Base-by-base conservation (phyloP, 2,888 invertebrate genomes). In the Troides aeacus region DNA sequence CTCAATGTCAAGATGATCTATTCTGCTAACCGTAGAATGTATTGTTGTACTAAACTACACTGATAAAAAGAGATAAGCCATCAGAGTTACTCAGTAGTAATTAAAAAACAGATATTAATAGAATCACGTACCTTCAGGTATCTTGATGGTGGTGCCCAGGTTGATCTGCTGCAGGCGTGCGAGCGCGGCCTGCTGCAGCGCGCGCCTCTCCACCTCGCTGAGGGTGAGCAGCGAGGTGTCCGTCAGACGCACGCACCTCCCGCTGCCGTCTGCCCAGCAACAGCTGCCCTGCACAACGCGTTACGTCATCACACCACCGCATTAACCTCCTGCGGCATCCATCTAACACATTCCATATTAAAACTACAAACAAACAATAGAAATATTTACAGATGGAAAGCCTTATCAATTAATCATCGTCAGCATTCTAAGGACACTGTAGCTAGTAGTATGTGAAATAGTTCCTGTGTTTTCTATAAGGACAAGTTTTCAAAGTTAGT, bases 131-230 rank as follows among this genome's bases (percentile, higher is more conserved):
- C 97, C 97, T 92, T 95, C 95, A 64, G 97, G 97, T 83, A 96
- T 94, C 87, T 95, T 95, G 80, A 98, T 94, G 73, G 94, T 93
- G 74, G 96, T 96, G 56, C 97, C 97, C 46, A 98, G 94, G 89
- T 97, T 97, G 78, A 97, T 93, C 77, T 97, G 96, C 84, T 97
- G 96, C 71, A 98, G 94, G 84, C 97, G 95, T 30, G 97, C 96
- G 50, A 97, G 93, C 1, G 98, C 97, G 63, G 98, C 96, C 81
- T 97, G 96, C 90, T 97, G 97, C 72, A 98, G 93, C 66, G 97
- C 95, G 74, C 95, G 93, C 71, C 96, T 91, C 89, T 97, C 97
- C 75, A 96, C 93, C 79, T 97, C 97, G 78, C 95, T 95, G 73
- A 98, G 93, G 63, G 95, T 94, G 71, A 96, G 94, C 78, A 97